Conservation (phyloP, 2,888 invertebrate species). For the Hypomecis atomaria region DNA sequence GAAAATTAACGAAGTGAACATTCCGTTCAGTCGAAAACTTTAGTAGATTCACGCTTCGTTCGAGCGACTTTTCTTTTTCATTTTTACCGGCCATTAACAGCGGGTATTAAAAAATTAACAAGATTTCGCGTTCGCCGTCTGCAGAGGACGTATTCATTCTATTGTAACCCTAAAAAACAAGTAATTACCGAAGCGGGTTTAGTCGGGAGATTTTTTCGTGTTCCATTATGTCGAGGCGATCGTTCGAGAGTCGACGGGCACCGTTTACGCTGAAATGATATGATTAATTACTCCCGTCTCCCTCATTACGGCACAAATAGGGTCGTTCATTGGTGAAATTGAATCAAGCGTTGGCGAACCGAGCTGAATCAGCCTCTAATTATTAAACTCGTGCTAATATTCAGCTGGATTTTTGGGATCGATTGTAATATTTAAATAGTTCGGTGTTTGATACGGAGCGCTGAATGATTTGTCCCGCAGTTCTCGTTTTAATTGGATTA, state of each 20-base stretch:
- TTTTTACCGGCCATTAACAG: slow-evolving; percentile 72
- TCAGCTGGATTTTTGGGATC: slow-evolving; percentile 20
- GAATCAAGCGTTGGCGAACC: slow-evolving; percentile 69
- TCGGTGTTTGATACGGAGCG: too few species aligned
- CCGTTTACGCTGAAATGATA: slow-evolving; percentile 81
- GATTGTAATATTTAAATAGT: too few species aligned
- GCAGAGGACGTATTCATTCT: slow-evolving; percentile 80
- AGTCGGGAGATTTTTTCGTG: slow-evolving; percentile 76
- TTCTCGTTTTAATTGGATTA: too few species aligned
- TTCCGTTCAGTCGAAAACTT: slow-evolving; percentile 41
- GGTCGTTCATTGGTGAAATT: slow-evolving; percentile 81
- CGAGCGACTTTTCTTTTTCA: slow-evolving; percentile 46
- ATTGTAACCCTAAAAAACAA: slow-evolving; percentile 84
- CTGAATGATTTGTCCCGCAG: too few species aligned
- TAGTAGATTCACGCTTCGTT: slow-evolving; percentile 56
- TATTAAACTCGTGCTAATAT: slow-evolving; percentile 70
- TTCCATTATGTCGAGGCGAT: slow-evolving; percentile 79
- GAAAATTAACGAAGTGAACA: slow-evolving; percentile 52
- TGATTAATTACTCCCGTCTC: slow-evolving; percentile 82
- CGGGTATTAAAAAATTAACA: slow-evolving; percentile 77
- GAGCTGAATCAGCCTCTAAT: slow-evolving; percentile 75
- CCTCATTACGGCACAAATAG: slow-evolving; percentile 82
- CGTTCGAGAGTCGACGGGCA: slow-evolving; percentile 67
- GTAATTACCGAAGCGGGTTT: slow-evolving; percentile 81
- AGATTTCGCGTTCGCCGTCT: slow-evolving; percentile 72